Conservation (phyloP, 2,797 vertebrate species). For the Betta splendens region DNA sequence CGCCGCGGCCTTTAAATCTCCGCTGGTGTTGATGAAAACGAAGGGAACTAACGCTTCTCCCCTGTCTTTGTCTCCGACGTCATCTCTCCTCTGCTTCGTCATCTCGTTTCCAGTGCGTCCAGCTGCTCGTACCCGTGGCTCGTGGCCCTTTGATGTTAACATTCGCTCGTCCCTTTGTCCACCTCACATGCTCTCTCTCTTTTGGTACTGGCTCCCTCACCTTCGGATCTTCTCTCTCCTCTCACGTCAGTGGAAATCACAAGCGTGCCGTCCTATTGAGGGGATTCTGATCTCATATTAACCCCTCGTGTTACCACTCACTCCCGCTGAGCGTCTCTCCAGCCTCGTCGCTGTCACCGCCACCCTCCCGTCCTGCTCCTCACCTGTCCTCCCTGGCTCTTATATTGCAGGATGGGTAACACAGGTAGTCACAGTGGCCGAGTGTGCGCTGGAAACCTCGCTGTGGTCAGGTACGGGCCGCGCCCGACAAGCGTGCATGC, state of each 20-base stretch:
- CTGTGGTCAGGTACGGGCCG: conserved; percentile 86
- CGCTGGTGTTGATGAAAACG: conserved; percentile 22
- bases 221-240: conserved; percentile 43
- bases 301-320: conserved; percentile 26
- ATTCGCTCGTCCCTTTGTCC: conserved; percentile 11
- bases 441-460: conserved; percentile 84
- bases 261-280: conserved; percentile 50
- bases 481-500: conserved; percentile 17
- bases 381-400: conserved; percentile 49
- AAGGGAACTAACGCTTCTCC: conserved; percentile 42
- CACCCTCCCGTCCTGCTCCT: conserved; percentile 26
- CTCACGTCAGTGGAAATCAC: conserved; percentile 54
- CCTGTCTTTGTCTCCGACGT: conserved; percentile 31
- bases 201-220: conserved; percentile 10
- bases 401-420: conserved; percentile 86
- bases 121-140: conserved; percentile 68
- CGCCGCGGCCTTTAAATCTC: conserved; percentile 8
- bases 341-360: conserved; percentile 11
- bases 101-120: conserved; percentile 56
- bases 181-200: too few species aligned
- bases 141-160: conserved; percentile 57
- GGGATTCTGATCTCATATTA: conserved; percentile 66
- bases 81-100: conserved; percentile 30
- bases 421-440: conserved; percentile 88
- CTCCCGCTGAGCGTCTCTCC: conserved; percentile 19